A percentile compares a stretch with the other conserved stretches of the same genome.
phyloP scores from a whole-genome alignment of 2,113 vertebrate genomes.

The Turdus rufiventris region DNA sequence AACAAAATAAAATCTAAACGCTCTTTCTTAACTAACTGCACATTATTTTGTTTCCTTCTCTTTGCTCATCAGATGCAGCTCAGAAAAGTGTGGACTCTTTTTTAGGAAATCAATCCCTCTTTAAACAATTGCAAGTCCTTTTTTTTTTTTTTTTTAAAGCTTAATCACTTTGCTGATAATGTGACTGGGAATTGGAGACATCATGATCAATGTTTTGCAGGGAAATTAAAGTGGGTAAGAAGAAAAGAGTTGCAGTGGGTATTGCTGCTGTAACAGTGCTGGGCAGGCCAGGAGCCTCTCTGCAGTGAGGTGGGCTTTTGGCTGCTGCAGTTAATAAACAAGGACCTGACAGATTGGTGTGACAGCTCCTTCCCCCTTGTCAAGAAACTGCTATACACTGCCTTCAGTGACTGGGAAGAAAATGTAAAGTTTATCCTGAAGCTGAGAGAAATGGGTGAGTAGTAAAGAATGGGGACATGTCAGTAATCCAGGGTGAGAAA shows the following conservation, averaged over 20 bases:
- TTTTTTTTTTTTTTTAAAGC: background rate
- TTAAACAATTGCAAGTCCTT: background rate
- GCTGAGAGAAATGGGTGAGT: background rate
- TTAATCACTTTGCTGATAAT: background rate
- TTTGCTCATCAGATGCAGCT: background rate
- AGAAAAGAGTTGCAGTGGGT: background rate
- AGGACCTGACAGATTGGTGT: background rate
- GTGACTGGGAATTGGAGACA: background rate
- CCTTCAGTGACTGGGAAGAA: background rate
- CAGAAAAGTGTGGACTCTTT: background rate
- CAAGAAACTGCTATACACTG: background rate
- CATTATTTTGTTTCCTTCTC: background rate
- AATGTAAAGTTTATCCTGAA: background rate
- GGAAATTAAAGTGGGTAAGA: background rate
- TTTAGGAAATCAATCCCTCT: background rate
- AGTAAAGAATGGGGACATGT: background rate
- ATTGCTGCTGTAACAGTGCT: background rate
- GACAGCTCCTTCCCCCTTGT: background rate
- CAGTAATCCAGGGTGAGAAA: background rate
- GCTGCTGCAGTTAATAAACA: background rate
- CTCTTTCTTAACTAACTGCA: slow-evolving; percentile 10
- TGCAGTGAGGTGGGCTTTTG: background rate
- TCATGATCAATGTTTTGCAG: background rate
- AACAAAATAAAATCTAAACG: background rate
- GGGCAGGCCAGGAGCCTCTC: background rate